Percentiles rank a stretch among this genome's conserved stretches.
Conservation (phyloP, 64 coral and sea anemone genomes). For the Trachythela sp. region DNA sequence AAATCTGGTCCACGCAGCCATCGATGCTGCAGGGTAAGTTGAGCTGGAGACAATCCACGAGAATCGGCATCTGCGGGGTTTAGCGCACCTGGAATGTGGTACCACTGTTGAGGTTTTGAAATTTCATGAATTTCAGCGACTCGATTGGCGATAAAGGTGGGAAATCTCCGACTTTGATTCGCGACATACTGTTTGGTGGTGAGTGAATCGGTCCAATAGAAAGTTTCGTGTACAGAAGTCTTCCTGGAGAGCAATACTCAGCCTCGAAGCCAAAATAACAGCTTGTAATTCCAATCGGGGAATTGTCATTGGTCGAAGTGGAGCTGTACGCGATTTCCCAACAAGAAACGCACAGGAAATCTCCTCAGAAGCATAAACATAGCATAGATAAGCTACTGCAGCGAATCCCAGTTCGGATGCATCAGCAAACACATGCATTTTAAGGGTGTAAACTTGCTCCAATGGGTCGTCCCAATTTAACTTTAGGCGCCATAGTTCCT, state of each 20-base stretch:
- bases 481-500: background rate
- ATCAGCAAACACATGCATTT: background rate
- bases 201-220: slow-evolving; percentile 14
- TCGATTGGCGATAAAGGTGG: slow-evolving; percentile 25
- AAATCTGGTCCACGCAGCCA: slow-evolving; percentile 31
- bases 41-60: background rate
- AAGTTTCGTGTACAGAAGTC: background rate
- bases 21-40: background rate
- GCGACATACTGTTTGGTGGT: background rate
- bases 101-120: slow-evolving; percentile 24
- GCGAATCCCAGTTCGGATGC: background rate
- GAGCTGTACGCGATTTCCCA: background rate
- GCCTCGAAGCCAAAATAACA: background rate
- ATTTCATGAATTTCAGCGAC: slow-evolving; percentile 16
- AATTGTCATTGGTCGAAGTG: background rate
- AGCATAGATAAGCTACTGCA: background rate
- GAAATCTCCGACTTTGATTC: background rate
- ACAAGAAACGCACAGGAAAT: background rate
- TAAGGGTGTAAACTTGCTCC: background rate
- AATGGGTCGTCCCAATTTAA: background rate
- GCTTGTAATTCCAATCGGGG: slow-evolving; percentile 36
- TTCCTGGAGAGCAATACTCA: background rate
- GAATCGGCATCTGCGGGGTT: slow-evolving; percentile 26
- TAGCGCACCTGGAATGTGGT: slow-evolving; percentile 5
- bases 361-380: background rate